Conservation (phyloP, 2,797 vertebrate genomes). For the Erethizon dorsatum region DNA sequence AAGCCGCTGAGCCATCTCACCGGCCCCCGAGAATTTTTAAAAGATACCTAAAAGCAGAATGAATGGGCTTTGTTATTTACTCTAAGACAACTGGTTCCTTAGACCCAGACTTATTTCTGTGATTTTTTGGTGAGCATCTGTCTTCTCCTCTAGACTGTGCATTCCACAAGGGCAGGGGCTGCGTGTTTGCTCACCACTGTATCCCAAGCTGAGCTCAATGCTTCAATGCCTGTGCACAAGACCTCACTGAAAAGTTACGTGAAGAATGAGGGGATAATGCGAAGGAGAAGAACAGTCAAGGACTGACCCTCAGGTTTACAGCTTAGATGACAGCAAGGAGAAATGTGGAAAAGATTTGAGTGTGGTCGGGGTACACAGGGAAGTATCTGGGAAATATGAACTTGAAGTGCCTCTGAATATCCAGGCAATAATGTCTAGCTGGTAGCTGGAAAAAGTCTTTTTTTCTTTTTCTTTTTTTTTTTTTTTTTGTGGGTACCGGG, state of each 20-base stretch:
- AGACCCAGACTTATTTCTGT: background rate
- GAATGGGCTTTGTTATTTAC: background rate
- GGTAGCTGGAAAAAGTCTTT: constrained; percentile 12
- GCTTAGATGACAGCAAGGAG: background rate
- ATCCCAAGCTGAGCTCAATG: background rate
- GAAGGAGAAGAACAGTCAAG: background rate
- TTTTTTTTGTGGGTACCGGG: no score
- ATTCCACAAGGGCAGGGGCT: background rate
- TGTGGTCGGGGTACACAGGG: background rate
- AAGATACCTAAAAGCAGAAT: background rate
- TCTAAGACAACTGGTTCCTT: constrained; percentile 21
- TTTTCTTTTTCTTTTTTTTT: no score
- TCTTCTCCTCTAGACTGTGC: background rate
- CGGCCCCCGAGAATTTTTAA: background rate
- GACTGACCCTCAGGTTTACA: background rate
- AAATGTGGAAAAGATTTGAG: background rate
- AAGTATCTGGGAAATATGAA: background rate
- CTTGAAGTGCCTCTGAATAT: background rate
- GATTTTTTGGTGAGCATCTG: background rate
- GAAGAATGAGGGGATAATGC: background rate
- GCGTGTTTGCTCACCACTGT: background rate
- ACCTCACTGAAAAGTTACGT: background rate
- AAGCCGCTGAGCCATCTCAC: no score
- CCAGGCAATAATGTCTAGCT: background rate
- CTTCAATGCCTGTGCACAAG: background rate